Evolutionary conservation across 2,888 invertebrate genomes (phyloP), one percentile per base, ranked within the genome.

Genomic region (Aethes cnicana): DNA sequence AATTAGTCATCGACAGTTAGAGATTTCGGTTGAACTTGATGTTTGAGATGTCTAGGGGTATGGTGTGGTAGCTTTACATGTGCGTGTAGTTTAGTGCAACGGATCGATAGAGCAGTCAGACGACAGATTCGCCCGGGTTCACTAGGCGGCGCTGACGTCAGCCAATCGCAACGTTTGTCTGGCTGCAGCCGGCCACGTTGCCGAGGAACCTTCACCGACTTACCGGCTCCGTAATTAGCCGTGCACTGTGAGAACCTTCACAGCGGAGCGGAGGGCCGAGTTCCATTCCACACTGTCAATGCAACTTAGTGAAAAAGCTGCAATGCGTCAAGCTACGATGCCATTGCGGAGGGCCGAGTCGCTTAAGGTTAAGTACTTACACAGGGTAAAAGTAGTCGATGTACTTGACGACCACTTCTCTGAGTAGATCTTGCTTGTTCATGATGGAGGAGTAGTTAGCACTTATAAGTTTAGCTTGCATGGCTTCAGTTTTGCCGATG

Each of bases 361-460:
- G 35, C 56, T 54, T 59, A 56, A 63, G 55, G 61, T 66, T 76
- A 73, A 64, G 69, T 85, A 93, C 93, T 93, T 78, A 93, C 93
- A 92, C 91, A 68, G 93, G 93, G 73, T 92, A 91, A 85, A 93
- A 93, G 82, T 93, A 92, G 87, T 93, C 93, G 70, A 93, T 92
- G 83, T 93, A 93, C 80, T 93, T 93, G 84, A 92, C 92, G 73
- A 93, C 92, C 62, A 93, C 92, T 82, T 93, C 93, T 69, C 93
- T 87, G 60, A 93, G 91, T 64, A 93, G 90, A 84, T 93, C 93
- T 83, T 93, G 92, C 80, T 91, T 91, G 81, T 90, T 91, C 87
- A 92, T 92, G 78, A 91, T 92, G 80, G 92, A 91, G 69, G 92
- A 89, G 86, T 92, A 92, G 85, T 91, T 91, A 68, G 91, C 89